Evolutionary conservation across 2,888 invertebrate species (phyloP).

Genomic region (Apamea epomidion): DNA sequence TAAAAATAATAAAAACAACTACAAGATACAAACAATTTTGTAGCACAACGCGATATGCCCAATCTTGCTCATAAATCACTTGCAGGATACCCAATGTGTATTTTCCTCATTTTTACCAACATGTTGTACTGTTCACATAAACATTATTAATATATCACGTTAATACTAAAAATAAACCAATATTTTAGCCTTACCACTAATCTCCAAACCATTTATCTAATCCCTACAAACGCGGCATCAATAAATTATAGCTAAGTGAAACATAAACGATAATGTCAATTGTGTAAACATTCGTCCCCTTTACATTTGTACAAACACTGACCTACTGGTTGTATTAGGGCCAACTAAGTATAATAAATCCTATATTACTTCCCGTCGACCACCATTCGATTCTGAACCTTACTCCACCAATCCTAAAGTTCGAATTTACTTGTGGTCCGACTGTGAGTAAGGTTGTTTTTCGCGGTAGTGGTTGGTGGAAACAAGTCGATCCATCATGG

Average conservation of each 20-base stretch:
- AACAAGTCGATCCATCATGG: slow-evolving; percentile 86
- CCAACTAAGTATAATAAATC: slow-evolving; percentile 72
- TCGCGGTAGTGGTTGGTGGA: slow-evolving; percentile 54
- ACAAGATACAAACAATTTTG: slow-evolving; percentile 16
- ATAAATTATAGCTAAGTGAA: slow-evolving; percentile 87
- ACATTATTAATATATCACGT: slow-evolving; percentile 29
- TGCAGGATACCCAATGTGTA: slow-evolving; percentile 13
- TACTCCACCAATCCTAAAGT: background rate
- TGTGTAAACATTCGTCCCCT: slow-evolving; percentile 81
- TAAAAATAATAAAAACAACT: slow-evolving; percentile 11
- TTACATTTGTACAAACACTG: slow-evolving; percentile 85
- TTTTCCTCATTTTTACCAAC: slow-evolving; percentile 41
- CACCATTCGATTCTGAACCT: slow-evolving; percentile 47
- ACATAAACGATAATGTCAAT: slow-evolving; percentile 88
- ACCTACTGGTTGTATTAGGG: slow-evolving; percentile 81
- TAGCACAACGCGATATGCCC: slow-evolving; percentile 13
- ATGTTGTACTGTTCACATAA: slow-evolving; percentile 19
- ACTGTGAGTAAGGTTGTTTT: slow-evolving; percentile 64
- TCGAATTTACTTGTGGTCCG: slow-evolving; percentile 2
- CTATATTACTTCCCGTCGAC: slow-evolving; percentile 53
- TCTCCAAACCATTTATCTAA: slow-evolving; percentile 70
- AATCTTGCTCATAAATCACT: slow-evolving; percentile 45
- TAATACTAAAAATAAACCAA: slow-evolving; percentile 51
- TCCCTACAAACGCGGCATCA: slow-evolving; percentile 75
- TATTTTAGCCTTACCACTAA: slow-evolving; percentile 57